A percentile compares a stretch with the other conserved stretches of the same genome.
phyloP scores from a whole-genome alignment of 2,888 invertebrate species.

The Agonopterix alstromeriana region DNA sequence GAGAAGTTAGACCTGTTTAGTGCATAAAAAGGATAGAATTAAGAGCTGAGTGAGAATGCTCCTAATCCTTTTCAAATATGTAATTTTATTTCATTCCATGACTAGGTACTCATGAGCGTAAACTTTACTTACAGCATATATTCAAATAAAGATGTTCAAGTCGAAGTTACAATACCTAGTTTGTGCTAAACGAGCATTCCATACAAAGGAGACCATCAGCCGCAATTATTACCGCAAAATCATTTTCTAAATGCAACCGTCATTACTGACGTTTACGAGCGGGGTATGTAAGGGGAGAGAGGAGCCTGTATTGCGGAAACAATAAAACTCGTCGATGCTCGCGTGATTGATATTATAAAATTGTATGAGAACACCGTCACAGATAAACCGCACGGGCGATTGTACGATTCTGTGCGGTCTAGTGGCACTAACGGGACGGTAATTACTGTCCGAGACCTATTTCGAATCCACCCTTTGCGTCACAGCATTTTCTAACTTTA shows the following conservation, averaged over 20 bases:
- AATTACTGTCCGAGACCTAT: constrained; percentile 10
- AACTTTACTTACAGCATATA: not conserved
- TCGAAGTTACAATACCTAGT: not conserved
- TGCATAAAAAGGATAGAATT: too few relatives aligned
- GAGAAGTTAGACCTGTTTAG: too few relatives aligned
- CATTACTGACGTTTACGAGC: constrained; percentile 8
- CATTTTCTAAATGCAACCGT: constrained; percentile 13
- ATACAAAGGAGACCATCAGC: constrained; percentile 2
- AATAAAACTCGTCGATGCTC: constrained; percentile 25
- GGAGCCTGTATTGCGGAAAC: constrained; percentile 42
- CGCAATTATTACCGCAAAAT: constrained; percentile 12
- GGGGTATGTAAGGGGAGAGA: constrained; percentile 1
- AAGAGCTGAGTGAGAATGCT: too few relatives aligned
- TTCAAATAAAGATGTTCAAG: not conserved
- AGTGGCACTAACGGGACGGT: constrained; percentile 21
- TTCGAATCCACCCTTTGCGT: not conserved
- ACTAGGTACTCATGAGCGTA: too few relatives aligned
- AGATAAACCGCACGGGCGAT: constrained; percentile 19
- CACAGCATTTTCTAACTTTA: not conserved
- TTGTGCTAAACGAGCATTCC: not conserved
- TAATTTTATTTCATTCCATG: too few relatives aligned
- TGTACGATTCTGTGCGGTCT: constrained; percentile 20
- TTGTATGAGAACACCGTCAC: constrained; percentile 15
- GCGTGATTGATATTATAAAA: constrained; percentile 41
- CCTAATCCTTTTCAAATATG: too few relatives aligned